Evolutionary conservation across 2,113 vertebrate genomes (phyloP), one percentile per base, ranked within the genome.

Genomic region (Vicugna pacos): DNA sequence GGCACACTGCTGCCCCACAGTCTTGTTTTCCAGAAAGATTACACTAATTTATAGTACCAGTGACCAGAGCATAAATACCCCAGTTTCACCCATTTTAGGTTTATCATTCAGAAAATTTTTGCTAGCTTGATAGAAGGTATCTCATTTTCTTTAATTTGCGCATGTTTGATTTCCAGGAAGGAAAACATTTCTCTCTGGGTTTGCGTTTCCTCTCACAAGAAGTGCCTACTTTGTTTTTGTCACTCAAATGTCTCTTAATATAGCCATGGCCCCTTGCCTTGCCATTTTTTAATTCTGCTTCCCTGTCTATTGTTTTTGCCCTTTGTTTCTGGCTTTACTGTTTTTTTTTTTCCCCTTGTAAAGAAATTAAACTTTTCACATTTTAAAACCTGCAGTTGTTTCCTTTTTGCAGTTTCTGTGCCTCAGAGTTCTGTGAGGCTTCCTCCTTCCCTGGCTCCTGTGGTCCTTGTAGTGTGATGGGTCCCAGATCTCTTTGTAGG

Each of bases 311-410:
- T 92, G 89, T 95, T 54, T 91, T 77, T 52, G 69, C 11, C 50
- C 22, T 94, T 50, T 42, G 26, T 86, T 72, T 50, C 64, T 67
- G 9, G 12, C 70, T 38, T 46, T 48, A 24, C 46, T 90, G 82
- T 60, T 60, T 70, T 87, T 79, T 60, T 87, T 79, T 38, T 52
- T 83, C 75, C 90, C 92, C 67, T 70, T 32, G 22, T 81, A 81
- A 88, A 77, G 72, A 97, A 94, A 72, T 70, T 30, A 48, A 17
- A 70, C 67, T 62, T 76, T 70, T 83, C 46, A 15, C 6, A 14
- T 62, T 48, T 65, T 28, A 19, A 54, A 76, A 54, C 52, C 54
- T 30, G 19, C 30, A 32, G 65, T 67, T 91, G 48, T 92, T 95
- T 93, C 64, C 73, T 87, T 77, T 67, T 67, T 46, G 13, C 19